Conservation (phyloP, 23 tunicate genomes). For the Ascidia mentula region DNA sequence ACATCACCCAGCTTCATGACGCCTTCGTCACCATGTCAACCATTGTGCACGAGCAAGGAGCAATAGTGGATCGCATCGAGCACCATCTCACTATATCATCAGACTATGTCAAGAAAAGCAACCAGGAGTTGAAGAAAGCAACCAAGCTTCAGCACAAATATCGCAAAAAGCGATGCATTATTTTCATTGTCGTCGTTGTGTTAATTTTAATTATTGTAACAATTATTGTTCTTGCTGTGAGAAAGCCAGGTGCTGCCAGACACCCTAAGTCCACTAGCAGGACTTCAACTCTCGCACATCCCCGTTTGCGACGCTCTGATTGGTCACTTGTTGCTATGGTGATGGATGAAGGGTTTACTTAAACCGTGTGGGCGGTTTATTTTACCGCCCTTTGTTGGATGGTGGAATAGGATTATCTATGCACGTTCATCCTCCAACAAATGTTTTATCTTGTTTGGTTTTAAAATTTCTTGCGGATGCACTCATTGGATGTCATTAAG, state of each 20-base stretch:
- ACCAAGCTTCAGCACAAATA: constrained; percentile 68
- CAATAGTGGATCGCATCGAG: constrained; percentile 69
- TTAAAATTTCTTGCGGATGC: too few species aligned
- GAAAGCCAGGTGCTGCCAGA: neutral
- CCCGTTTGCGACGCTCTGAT: neutral
- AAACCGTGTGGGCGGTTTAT: too few species aligned
- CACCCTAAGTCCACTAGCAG: neutral
- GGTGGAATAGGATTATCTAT: too few species aligned
- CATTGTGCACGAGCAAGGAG: constrained; percentile 79
- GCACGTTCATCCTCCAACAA: too few species aligned
- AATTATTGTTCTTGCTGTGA: constrained; percentile 55
- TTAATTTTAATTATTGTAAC: constrained; percentile 33
- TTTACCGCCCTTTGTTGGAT: too few species aligned
- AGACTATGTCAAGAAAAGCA: constrained; percentile 72
- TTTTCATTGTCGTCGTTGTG: constrained; percentile 37
- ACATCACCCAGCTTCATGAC: constrained; percentile 66
- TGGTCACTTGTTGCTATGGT: neutral
- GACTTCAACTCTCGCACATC: neutral
- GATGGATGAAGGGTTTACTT: too few species aligned
- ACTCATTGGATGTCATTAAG: too few species aligned
- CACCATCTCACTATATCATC: constrained; percentile 56
- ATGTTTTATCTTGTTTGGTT: too few species aligned
- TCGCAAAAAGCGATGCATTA: constrained; percentile 62
- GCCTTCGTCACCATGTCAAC: constrained; percentile 63
- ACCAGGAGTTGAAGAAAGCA: constrained; percentile 69